Percentiles rank a stretch among this genome's conserved stretches.
phyloP scores from a whole-genome alignment of 2,888 invertebrate genomes.

The Cotesia congregata region DNA sequence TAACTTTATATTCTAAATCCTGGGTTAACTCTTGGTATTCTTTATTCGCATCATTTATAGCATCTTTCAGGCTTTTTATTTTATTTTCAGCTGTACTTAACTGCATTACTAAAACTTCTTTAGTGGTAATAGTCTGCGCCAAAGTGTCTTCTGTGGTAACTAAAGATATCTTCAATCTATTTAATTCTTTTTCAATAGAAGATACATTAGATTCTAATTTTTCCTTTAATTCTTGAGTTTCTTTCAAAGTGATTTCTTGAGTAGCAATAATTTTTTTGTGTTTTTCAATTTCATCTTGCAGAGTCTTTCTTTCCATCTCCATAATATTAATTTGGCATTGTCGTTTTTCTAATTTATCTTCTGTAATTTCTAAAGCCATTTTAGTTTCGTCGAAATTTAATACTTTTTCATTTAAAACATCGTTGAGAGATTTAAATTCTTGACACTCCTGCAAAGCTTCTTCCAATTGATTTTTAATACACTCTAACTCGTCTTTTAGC shows the following conservation, averaged over 20 bases:
- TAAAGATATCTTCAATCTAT: conserved; percentile 15
- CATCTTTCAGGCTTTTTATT: conserved; percentile 12
- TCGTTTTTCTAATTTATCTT: conserved; percentile 25
- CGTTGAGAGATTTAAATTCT: conserved; percentile 31
- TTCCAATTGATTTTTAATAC: conserved; percentile 38
- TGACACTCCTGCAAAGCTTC: conserved; percentile 28
- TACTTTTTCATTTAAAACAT: conserved; percentile 8
- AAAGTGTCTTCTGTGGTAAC: conserved; percentile 27
- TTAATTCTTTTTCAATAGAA: conserved; percentile 22
- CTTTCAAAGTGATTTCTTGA: conserved; percentile 21
- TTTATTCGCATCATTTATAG: neutral
- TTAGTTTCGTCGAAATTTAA: conserved; percentile 24
- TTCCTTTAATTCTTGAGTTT: conserved; percentile 16
- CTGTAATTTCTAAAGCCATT: conserved; percentile 22
- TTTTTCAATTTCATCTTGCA: conserved; percentile 30
- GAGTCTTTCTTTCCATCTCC: conserved; percentile 25
- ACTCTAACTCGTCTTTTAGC: conserved; percentile 46
- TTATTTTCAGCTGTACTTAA: conserved; percentile 11
- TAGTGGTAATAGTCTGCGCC: conserved; percentile 11
- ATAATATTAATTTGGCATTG: conserved; percentile 26
- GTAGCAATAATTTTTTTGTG: neutral
- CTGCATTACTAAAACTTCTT: conserved; percentile 28
- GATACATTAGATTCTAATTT: conserved; percentile 23
- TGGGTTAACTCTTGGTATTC: neutral
- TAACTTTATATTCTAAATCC: neutral